Percentiles rank a stretch among this genome's conserved stretches.
These are phyloP conservation scores for Psix sp. DNA, from an alignment of 1,140 invertebrate genomes.

Conservation along the genomic window DNA sequence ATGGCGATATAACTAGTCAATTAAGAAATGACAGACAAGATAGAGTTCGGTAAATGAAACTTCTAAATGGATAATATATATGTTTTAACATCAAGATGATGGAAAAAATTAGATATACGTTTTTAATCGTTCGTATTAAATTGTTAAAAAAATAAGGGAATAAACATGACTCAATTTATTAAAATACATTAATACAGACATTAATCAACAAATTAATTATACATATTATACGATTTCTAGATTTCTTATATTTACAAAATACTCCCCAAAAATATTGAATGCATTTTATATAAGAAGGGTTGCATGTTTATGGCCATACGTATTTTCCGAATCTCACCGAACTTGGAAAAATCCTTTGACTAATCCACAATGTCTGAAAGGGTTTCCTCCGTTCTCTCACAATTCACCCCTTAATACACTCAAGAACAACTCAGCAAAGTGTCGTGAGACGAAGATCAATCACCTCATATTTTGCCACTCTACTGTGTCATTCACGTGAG, in stretches of 20 bases:
- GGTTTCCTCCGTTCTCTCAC: slow-evolving; percentile 63
- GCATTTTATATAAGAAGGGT: slow-evolving; percentile 29
- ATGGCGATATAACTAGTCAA: slow-evolving; percentile 64
- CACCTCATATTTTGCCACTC: slow-evolving; percentile 60
- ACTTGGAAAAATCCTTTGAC: slow-evolving; percentile 66
- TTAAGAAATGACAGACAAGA: slow-evolving; percentile 65
- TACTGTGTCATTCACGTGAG: slow-evolving; percentile 13
- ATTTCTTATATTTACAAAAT: too few relatives aligned
- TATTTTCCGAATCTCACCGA: too few relatives aligned
- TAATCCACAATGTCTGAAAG: slow-evolving; percentile 71
- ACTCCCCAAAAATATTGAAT: too few relatives aligned
- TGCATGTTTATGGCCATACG: too few relatives aligned
- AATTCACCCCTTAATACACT: slow-evolving; percentile 70
- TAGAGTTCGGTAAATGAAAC: slow-evolving; percentile 64
- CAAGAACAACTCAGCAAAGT: slow-evolving; percentile 65
- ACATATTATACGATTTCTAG: too few relatives aligned
- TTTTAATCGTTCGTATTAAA: slow-evolving; percentile 60
- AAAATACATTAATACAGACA: too few relatives aligned
- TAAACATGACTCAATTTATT: too few relatives aligned
- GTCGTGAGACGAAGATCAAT: slow-evolving; percentile 73
- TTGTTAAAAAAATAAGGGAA: too few relatives aligned
- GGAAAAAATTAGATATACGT: slow-evolving; percentile 66
- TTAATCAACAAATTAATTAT: too few relatives aligned
- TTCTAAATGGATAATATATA: slow-evolving; percentile 73
- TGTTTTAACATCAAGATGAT: slow-evolving; percentile 64